A percentile compares a stretch with the other conserved stretches of the same genome.
Evolutionary conservation across 2,888 invertebrate species (phyloP).

Genomic region (Xestobium rufovillosum): DNA sequence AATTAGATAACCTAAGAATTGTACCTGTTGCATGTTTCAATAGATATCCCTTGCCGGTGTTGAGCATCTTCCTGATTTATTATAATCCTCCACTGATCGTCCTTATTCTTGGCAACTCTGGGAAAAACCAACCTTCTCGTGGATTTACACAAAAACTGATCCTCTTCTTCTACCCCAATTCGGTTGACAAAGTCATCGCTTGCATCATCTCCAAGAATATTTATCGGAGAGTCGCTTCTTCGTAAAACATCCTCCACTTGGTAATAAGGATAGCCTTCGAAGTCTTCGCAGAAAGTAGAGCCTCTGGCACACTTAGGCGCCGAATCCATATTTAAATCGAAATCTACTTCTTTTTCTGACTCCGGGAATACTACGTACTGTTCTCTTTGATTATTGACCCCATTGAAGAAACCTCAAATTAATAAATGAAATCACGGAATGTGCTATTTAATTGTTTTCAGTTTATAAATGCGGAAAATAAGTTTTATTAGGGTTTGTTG

Average conservation of each 20-base stretch:
- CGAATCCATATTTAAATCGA: background rate
- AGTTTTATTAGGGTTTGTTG: too few relatives aligned
- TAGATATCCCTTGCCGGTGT: background rate
- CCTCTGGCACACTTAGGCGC: background rate
- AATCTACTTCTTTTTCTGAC: background rate
- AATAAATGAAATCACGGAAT: too few relatives aligned
- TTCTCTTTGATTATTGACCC: too few relatives aligned
- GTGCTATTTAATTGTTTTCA: too few relatives aligned
- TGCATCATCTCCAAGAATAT: background rate
- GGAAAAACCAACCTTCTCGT: background rate
- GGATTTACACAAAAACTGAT: background rate
- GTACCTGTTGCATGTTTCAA: background rate
- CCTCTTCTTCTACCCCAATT: background rate
- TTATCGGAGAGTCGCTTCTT: background rate
- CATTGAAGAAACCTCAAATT: too few relatives aligned
- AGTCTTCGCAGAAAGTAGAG: background rate
- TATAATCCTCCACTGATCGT: background rate
- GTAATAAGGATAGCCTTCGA: constrained; percentile 1
- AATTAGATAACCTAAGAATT: background rate
- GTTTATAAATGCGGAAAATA: too few relatives aligned
- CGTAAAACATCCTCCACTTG: background rate
- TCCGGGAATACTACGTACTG: constrained; percentile 1
- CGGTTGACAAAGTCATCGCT: background rate
- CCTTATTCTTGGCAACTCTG: background rate
- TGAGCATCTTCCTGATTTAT: background rate